Conservation (phyloP, 2,888 invertebrate species). For the Cantharis lateralis region DNA sequence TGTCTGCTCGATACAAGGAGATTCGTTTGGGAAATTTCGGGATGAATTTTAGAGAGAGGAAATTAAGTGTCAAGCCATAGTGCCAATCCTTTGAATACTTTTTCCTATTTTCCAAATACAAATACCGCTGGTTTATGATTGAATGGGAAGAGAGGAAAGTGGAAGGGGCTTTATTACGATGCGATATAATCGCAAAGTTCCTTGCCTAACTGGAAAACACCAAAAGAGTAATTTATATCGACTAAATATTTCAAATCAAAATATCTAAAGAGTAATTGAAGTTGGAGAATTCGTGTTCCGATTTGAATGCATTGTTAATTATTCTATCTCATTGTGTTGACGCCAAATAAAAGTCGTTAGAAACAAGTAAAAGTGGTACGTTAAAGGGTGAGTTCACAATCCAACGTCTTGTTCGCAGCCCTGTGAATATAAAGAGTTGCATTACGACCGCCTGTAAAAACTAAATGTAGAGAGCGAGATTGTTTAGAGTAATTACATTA, state of each 20-base stretch:
- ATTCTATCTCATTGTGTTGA: conserved; percentile 30
- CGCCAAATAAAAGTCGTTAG: conserved; percentile 37
- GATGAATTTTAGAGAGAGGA: conserved; percentile 32
- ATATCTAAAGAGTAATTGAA: conserved; percentile 16
- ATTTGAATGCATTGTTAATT: conserved; percentile 40
- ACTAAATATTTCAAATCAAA: background rate
- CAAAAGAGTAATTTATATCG: background rate
- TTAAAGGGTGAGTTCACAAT: conserved; percentile 27
- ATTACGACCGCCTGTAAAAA: conserved; percentile 48
- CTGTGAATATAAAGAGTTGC: conserved; percentile 59
- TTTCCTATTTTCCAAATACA: conserved; percentile 18
- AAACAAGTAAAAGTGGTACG: conserved; percentile 29
- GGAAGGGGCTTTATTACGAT: background rate
- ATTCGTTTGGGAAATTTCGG: conserved; percentile 33
- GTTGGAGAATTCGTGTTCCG: conserved; percentile 34
- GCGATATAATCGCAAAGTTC: background rate
- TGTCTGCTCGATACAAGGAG: conserved; percentile 13
- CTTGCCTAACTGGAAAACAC: background rate
- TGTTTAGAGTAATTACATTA: conserved; percentile 42
- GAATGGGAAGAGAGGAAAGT: background rate
- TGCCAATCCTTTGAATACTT: conserved; percentile 32
- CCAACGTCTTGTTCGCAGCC: conserved; percentile 33
- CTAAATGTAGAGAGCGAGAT: conserved; percentile 36
- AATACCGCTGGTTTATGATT: conserved; percentile 4
- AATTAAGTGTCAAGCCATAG: conserved; percentile 42